Evolutionary conservation across 2,797 vertebrate genomes (phyloP).

Genomic region (Scarus forsteni): DNA sequence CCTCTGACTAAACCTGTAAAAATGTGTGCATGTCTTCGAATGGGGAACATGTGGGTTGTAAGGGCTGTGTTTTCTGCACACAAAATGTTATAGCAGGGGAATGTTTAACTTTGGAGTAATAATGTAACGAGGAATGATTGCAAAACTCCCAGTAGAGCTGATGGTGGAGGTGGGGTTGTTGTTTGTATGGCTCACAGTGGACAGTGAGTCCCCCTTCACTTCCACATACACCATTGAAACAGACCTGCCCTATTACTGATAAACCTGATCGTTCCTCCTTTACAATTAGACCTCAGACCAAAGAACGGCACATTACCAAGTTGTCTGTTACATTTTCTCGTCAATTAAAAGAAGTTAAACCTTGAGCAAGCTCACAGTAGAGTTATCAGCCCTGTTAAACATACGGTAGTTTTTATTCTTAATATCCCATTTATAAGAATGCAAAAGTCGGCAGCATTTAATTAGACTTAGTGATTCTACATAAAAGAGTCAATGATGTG

Average conservation of each 20-base stretch:
- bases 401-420: too few relatives aligned
- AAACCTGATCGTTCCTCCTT: neutral
- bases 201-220: neutral
- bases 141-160: neutral
- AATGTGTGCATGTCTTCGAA: neutral
- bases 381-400: too few relatives aligned
- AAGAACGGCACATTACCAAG: too few relatives aligned
- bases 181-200: neutral
- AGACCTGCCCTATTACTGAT: neutral
- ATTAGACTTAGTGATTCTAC: too few relatives aligned
- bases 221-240: constrained; percentile 1
- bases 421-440: too few relatives aligned
- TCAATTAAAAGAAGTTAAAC: too few relatives aligned
- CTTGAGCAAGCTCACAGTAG: too few relatives aligned
- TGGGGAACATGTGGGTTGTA: neutral
- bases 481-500: too few relatives aligned
- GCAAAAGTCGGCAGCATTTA: too few relatives aligned
- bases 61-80: neutral
- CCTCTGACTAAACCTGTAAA: neutral
- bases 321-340: too few relatives aligned
- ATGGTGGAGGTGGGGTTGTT: neutral
- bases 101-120: neutral
- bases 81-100: neutral
- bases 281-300: neutral
- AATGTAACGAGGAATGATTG: neutral